Evolutionary conservation across 2,797 vertebrate species (phyloP), one percentile per base, ranked within the genome.

Genomic region (Picus viridis): DNA sequence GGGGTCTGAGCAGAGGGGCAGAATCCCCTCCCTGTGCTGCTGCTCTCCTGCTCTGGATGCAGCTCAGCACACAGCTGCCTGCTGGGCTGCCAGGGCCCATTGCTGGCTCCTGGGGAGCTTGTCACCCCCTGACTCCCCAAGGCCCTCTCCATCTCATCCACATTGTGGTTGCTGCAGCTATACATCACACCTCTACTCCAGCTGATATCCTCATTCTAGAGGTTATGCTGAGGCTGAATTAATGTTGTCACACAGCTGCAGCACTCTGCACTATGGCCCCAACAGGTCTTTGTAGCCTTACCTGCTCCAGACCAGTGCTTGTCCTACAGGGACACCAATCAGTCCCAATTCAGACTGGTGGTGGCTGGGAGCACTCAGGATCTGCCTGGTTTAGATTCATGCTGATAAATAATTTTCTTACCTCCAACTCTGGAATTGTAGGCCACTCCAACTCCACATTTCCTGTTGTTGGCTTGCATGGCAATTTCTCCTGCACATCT

Each of bases 401-500:
- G 59, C 59, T 73, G 13, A 34, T 49, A 32, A 16, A 92, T 45
- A 17, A 2, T 41, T 73, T 86, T n/a, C 92, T 98, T 98, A 99
- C 99, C 99, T 98, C 99, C 99, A 84, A 99, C 99, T 96, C 98
- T 99, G 65, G 99, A 98, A 97, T 99, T 99, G 96, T 98, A 99
- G 8, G 99, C 99, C 61, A 99, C 98, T 83, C 99, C 99, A 24
- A 99, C 99, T 5, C 99, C 99, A 69, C 99, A 99, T 97, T 99
- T 99, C 65, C 98, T 98, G 97, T 99, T 99, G 97, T 99, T 98
- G 56, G 99, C 99, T 96, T 99, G 98, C 99, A 99, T 99, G 36
- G 99, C 99, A 72, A 99, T 99, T 97, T 99, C 99, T 82, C 99
- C 99, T 32, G 99, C 99, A 96, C 99, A 99, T 68, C 99, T 97